phyloP scores from a whole-genome alignment of 2,113 vertebrate genomes.

The Poeciliopsis occidentalis region DNA sequence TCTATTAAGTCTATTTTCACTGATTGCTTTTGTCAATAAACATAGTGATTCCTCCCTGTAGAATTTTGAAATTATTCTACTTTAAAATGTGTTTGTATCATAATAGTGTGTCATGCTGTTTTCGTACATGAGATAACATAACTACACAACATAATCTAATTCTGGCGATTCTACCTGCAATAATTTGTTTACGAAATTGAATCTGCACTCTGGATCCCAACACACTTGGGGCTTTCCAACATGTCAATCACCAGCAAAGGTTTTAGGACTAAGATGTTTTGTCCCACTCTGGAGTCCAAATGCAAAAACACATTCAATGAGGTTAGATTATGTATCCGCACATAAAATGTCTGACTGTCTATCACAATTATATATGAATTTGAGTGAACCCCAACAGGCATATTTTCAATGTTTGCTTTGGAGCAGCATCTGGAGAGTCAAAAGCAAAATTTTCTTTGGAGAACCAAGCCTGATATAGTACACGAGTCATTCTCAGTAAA shows the following conservation, averaged over 20 bases:
- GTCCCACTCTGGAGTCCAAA: not conserved
- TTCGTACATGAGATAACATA: slow-evolving; percentile 3
- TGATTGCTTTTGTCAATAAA: too few relatives aligned
- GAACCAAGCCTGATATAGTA: slow-evolving; percentile 16
- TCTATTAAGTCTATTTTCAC: too few relatives aligned
- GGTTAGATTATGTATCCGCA: not conserved
- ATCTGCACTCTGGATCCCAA: not conserved
- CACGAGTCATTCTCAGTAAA: slow-evolving; percentile 27
- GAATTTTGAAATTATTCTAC: slow-evolving; percentile 7
- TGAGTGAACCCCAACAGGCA: slow-evolving; percentile 1
- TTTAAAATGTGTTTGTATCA: slow-evolving; percentile 2
- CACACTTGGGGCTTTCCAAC: too few relatives aligned
- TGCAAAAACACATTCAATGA: slow-evolving; percentile 13
- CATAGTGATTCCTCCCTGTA: not conserved
- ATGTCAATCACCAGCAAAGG: too few relatives aligned
- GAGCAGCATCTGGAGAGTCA: slow-evolving; percentile 12
- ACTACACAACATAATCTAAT: slow-evolving; percentile 6
- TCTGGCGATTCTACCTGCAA: not conserved
- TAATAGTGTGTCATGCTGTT: not conserved
- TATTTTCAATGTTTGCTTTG: slow-evolving; percentile 5
- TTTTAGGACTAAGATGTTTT: not conserved
- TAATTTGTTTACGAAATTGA: slow-evolving; percentile 4
- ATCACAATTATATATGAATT: slow-evolving; percentile 23
- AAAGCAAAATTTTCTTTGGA: slow-evolving; percentile 19
- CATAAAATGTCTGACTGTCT: slow-evolving; percentile 7